Evolutionary conservation across 1,140 invertebrate genomes (phyloP).

Genomic region (Bombus superbus): DNA sequence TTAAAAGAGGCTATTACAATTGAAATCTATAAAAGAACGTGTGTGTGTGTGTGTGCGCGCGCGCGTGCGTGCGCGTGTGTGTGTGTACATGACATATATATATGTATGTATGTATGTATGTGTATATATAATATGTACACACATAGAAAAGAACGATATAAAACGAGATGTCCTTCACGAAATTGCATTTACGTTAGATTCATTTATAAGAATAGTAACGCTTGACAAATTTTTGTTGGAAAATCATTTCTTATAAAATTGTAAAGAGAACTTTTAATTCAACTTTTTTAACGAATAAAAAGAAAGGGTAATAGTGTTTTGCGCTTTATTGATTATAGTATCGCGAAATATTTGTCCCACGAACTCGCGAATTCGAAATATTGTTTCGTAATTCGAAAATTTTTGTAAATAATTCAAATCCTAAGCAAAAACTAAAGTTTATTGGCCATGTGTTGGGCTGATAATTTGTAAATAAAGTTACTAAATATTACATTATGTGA

Average conservation of each 20-base stretch:
- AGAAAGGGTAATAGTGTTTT: slow-evolving; percentile 36
- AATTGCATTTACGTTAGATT: slow-evolving; percentile 52
- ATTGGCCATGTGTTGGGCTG: slow-evolving; percentile 57
- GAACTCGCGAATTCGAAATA: slow-evolving; percentile 40
- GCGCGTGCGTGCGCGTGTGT: too few relatives aligned
- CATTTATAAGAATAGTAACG: slow-evolving; percentile 41
- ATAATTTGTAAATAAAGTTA: slow-evolving; percentile 76
- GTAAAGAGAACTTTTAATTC: slow-evolving; percentile 42
- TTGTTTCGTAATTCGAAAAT: slow-evolving; percentile 61
- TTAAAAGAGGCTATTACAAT: slow-evolving; percentile 49
- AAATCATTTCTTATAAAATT: slow-evolving; percentile 45
- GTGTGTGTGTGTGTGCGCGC: rapidly evolving
- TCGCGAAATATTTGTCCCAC: slow-evolving; percentile 29
- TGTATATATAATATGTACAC: too few relatives aligned
- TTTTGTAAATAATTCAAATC: slow-evolving; percentile 70
- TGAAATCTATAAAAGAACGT: slow-evolving; percentile 9
- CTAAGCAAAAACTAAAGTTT: slow-evolving; percentile 60
- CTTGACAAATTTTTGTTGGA: slow-evolving; percentile 44
- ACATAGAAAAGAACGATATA: slow-evolving; percentile 12
- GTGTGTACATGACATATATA: neutral
- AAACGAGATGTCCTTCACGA: slow-evolving; percentile 17
- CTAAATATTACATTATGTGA: slow-evolving; percentile 70
- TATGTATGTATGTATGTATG: too few relatives aligned
- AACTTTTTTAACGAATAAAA: slow-evolving; percentile 52
- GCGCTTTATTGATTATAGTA: slow-evolving; percentile 53